Conservation (phyloP, 2,888 invertebrate genomes). For the Aphodius sticticus region DNA sequence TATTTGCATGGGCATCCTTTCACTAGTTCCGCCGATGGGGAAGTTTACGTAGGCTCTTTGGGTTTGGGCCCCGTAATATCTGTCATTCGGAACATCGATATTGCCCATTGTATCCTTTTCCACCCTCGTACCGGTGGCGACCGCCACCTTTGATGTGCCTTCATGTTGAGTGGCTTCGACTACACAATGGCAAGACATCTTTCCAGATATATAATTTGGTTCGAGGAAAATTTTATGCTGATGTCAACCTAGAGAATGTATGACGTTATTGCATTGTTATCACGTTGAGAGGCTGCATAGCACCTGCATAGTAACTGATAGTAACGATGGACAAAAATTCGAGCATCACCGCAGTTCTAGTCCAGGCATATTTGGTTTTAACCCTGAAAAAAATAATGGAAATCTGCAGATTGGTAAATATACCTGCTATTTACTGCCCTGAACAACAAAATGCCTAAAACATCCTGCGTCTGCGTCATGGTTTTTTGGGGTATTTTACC, state of each 20-base stretch:
- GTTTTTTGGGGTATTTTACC: too few relatives aligned
- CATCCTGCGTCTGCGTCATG: too few relatives aligned
- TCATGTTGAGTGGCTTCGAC: not conserved
- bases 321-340: too few relatives aligned
- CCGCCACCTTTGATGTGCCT: not conserved
- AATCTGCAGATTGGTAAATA: too few relatives aligned
- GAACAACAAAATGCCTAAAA: too few relatives aligned
- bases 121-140: slow-evolving; percentile 59
- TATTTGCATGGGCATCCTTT: slow-evolving; percentile 96
- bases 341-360: too few relatives aligned
- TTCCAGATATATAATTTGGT: not conserved
- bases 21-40: slow-evolving; percentile 91
- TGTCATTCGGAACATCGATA: slow-evolving; percentile 88
- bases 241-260: not conserved
- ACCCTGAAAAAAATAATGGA: too few relatives aligned
- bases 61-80: slow-evolving; percentile 97
- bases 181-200: not conserved
- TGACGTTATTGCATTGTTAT: not conserved
- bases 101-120: slow-evolving; percentile 97
- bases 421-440: too few relatives aligned
- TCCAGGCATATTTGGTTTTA: too few relatives aligned
- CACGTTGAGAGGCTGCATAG: not conserved
- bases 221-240: not conserved
- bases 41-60: slow-evolving; percentile 95
- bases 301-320: not conserved